These are phyloP conservation scores for Hypercompe scribonia DNA, from an alignment of 2,888 invertebrate species.

Conservation along the genomic window DNA sequence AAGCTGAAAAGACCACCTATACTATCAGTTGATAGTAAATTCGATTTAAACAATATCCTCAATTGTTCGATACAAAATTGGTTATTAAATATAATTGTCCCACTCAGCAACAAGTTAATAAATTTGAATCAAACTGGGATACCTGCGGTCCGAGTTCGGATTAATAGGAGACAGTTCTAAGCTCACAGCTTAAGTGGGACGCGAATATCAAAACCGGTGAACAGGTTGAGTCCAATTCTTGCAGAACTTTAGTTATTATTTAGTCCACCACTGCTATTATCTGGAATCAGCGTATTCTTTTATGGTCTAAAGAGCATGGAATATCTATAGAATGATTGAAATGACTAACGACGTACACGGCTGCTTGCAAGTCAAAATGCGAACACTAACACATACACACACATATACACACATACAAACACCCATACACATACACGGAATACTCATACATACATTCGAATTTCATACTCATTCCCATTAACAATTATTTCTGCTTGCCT, in stretches of 20 bases:
- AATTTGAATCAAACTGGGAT: conserved; percentile 8
- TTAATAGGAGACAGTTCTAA: conserved; percentile 13
- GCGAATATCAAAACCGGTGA: conserved; percentile 8
- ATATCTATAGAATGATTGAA: too few species aligned
- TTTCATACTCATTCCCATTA: too few species aligned
- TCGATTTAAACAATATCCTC: background rate
- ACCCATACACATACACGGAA: too few species aligned
- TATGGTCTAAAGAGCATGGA: too few species aligned
- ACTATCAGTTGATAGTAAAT: background rate
- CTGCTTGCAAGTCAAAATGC: too few species aligned
- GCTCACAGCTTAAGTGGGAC: conserved; percentile 14
- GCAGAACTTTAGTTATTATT: background rate
- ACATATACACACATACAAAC: too few species aligned
- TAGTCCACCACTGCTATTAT: background rate
- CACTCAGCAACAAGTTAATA: conserved; percentile 18
- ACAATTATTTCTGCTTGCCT: too few species aligned
- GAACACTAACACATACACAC: too few species aligned
- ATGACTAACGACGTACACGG: too few species aligned
- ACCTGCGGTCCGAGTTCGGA: conserved; percentile 13
- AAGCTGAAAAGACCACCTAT: too few species aligned
- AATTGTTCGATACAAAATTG: background rate
- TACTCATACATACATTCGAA: too few species aligned
- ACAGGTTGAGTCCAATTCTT: background rate
- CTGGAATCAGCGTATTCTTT: too few species aligned
- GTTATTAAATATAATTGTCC: conserved; percentile 1